Conservation (phyloP, 64 coral and sea anemone species). For the Stichodactyla mertensii region DNA sequence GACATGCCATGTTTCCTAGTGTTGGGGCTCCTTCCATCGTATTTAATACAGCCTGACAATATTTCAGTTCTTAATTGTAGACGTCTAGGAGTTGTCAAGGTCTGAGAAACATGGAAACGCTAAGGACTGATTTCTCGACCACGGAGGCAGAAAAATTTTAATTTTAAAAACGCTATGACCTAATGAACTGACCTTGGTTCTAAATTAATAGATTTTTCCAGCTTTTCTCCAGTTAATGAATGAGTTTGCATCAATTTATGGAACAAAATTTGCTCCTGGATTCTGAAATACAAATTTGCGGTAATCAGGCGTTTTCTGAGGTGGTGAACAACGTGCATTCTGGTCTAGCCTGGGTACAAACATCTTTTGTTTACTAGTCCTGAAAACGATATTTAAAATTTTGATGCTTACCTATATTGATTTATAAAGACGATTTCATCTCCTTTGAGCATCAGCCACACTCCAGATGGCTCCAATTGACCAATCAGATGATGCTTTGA, state of each 20-base stretch:
- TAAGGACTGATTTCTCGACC: too few species aligned
- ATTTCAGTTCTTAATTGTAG: too few species aligned
- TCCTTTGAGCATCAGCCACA: slow-evolving; percentile 38
- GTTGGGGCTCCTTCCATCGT: too few species aligned
- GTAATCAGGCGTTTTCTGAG: neutral
- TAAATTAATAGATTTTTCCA: slow-evolving; percentile 33
- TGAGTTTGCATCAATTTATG: slow-evolving; percentile 45
- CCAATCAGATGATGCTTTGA: slow-evolving; percentile 33
- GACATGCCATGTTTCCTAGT: too few species aligned
- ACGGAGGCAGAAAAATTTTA: too few species aligned
- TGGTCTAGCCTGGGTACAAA: too few species aligned
- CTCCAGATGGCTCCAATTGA: slow-evolving; percentile 46
- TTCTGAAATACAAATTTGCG: slow-evolving; percentile 13
- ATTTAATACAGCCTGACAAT: too few species aligned
- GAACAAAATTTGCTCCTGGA: slow-evolving; percentile 54
- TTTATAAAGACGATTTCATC: slow-evolving; percentile 30
- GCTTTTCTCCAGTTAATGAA: slow-evolving; percentile 28
- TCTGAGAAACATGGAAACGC: too few species aligned
- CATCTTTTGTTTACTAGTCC: too few species aligned
- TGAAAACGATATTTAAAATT: neutral
- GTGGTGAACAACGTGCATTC: too few species aligned
- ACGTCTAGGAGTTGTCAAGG: too few species aligned
- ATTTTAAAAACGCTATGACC: too few species aligned
- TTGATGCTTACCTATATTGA: slow-evolving; percentile 26
- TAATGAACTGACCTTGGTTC: slow-evolving; percentile 16